Conservation (phyloP, 2,113 vertebrate genomes). For the Pelecanoides urinatrix region DNA sequence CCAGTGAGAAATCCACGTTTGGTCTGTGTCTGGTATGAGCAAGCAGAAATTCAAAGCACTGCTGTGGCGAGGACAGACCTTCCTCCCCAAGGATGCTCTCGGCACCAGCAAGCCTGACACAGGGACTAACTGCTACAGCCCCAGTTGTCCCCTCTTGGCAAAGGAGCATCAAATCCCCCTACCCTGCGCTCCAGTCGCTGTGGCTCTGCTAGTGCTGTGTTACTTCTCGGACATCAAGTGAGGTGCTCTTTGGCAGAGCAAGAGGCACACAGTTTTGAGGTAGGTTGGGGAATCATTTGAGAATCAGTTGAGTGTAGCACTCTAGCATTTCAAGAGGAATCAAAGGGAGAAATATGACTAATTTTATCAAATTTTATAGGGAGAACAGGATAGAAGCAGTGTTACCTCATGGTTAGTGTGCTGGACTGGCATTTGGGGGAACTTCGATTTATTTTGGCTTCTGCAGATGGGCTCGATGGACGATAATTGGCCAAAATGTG, state of each 20-base stretch:
- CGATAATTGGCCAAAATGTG: neutral
- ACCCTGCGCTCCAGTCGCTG: rapidly evolving
- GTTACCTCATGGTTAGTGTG: rapidly evolving
- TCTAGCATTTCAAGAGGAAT: neutral
- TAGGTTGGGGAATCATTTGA: neutral
- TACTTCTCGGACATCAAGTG: rapidly evolving
- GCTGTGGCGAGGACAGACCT: neutral
- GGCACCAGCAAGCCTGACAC: neutral
- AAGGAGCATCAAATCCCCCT: neutral
- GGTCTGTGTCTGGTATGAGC: neutral
- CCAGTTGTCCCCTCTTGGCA: too few species aligned
- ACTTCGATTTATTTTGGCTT: neutral
- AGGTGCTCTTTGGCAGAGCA: neutral
- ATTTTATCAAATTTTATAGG: neutral
- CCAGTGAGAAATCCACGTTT: neutral
- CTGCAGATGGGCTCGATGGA: neutral
- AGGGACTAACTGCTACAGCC: rapidly evolving
- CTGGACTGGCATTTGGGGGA: neutral
- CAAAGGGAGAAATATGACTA: neutral
- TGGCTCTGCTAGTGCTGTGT: neutral
- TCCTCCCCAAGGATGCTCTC: neutral
- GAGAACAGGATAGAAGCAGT: neutral
- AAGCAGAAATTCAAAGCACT: neutral
- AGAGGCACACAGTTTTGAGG: neutral
- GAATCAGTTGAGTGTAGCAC: neutral